Percentiles rank a stretch among this genome's conserved stretches.
These are phyloP conservation scores for Polydrusus pterygomalis DNA, from an alignment of 2,888 invertebrate genomes.

Conservation along the genomic window DNA sequence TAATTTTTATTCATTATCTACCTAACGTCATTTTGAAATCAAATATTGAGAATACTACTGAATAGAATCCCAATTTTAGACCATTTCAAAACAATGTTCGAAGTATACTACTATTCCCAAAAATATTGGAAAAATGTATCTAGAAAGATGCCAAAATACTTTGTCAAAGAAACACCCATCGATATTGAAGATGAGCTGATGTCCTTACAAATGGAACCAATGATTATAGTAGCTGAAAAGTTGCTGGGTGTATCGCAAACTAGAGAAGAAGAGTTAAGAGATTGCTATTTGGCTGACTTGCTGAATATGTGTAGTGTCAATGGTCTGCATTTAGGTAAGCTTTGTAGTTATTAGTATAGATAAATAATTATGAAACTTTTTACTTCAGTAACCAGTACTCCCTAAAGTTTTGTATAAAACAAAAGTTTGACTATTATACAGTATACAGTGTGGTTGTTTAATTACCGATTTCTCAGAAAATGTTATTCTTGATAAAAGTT, in stretches of 20 bases:
- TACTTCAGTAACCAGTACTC: no score
- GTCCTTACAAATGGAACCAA: constrained; percentile 53
- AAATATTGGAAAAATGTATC: constrained; percentile 54
- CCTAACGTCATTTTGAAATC: no score
- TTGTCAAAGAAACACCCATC: constrained; percentile 46
- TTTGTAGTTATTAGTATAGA: background rate
- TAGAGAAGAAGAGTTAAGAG: constrained; percentile 46
- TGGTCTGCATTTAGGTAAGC: constrained; percentile 45
- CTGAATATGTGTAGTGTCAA: constrained; percentile 44
- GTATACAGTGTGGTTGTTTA: no score
- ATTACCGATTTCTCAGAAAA: no score
- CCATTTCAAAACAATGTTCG: constrained; percentile 44
- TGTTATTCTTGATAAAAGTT: no score
- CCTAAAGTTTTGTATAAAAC: no score
- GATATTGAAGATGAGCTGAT: constrained; percentile 54
- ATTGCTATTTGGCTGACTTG: constrained; percentile 53
- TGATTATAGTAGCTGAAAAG: constrained; percentile 51
- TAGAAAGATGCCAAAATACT: constrained; percentile 53
- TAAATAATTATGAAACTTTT: background rate
- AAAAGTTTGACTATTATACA: no score
- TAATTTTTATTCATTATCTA: no score
- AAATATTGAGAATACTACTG: no score
- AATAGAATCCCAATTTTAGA: constrained; percentile 19
- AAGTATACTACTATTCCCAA: constrained; percentile 49
- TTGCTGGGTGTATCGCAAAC: constrained; percentile 44